Conservation (phyloP, 2,888 invertebrate species). For the Pachymerium ferrugineum region DNA sequence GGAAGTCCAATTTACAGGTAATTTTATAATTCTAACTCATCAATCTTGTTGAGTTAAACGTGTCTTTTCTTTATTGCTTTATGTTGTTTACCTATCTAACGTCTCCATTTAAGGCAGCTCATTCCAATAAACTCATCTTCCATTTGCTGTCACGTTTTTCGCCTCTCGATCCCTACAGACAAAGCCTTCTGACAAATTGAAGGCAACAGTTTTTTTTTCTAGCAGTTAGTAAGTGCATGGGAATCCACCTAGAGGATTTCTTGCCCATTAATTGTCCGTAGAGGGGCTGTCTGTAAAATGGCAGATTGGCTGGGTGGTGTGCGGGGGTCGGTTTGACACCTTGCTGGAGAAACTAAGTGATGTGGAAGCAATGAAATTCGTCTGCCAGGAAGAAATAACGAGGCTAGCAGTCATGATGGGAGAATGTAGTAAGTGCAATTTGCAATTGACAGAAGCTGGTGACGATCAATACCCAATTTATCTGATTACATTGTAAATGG, state of each 20-base stretch:
- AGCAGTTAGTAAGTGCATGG: slow-evolving; percentile 4
- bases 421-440: not conserved
- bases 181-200: slow-evolving; percentile 17
- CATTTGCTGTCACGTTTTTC: slow-evolving; percentile 1
- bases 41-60: not conserved
- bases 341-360: slow-evolving; percentile 10
- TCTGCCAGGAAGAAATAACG: slow-evolving; percentile 17
- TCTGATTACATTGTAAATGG: slow-evolving; percentile 17
- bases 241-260: slow-evolving; percentile 22
- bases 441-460: not conserved
- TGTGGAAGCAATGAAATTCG: slow-evolving; percentile 27
- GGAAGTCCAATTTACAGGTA: slow-evolving; percentile 20
- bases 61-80: not conserved
- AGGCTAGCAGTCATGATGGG: slow-evolving; percentile 14
- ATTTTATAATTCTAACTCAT: no score
- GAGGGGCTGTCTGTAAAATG: not conserved
- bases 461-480: not conserved
- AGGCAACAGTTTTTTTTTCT: slow-evolving; percentile 1
- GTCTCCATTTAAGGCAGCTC: not conserved
- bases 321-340: slow-evolving; percentile 10
- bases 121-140: slow-evolving; percentile 23
- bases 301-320: slow-evolving; percentile 21
- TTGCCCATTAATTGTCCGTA: slow-evolving; percentile 19
- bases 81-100: not conserved
- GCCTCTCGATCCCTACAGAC: not conserved